Evolutionary conservation across 2,888 invertebrate genomes (phyloP).

Genomic region (Isotomurus palustris): DNA sequence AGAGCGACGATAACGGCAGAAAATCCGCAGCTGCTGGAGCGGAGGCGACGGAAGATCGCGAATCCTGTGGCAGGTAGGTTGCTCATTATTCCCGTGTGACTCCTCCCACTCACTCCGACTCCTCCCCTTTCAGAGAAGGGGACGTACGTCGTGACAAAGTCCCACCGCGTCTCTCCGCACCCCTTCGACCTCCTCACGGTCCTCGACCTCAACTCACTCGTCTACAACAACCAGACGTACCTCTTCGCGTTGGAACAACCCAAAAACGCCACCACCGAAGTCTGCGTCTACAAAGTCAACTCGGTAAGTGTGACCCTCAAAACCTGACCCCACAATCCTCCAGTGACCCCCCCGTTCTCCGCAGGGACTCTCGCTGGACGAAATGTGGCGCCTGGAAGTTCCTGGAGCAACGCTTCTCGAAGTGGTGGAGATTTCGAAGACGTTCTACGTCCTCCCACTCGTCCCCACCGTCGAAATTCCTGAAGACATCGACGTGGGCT

Average conservation of each 20-base stretch:
- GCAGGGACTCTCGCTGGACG: conserved; percentile 19
- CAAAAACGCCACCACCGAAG: not conserved
- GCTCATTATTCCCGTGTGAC: not conserved
- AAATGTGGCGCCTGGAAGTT: conserved; percentile 12
- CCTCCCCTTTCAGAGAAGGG: conserved; percentile 7
- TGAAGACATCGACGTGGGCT: conserved; percentile 41
- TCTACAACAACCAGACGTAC: conserved; percentile 4
- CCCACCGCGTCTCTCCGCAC: conserved; percentile 12
- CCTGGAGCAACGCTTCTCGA: conserved; percentile 27
- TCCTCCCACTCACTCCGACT: not conserved
- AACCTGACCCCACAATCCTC: too few relatives aligned
- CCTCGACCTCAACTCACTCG: conserved; percentile 18
- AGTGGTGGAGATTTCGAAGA: conserved; percentile 21
- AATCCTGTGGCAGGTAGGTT: conserved; percentile 8
- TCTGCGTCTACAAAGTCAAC: not conserved
- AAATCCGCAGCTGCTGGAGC: not conserved
- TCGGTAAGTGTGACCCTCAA: not conserved
- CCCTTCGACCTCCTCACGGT: conserved; percentile 13
- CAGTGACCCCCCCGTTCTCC: not conserved
- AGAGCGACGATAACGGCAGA: conserved; percentile 8
- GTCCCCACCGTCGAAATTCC: conserved; percentile 14
- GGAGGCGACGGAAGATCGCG: conserved; percentile 12
- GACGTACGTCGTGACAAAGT: conserved; percentile 15
- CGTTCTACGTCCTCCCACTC: conserved; percentile 27
- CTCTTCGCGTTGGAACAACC: conserved; percentile 26